Evolutionary conservation across 2,888 invertebrate genomes (phyloP), one percentile per base, ranked within the genome.

Genomic region (Pristionchus entomophagus): DNA sequence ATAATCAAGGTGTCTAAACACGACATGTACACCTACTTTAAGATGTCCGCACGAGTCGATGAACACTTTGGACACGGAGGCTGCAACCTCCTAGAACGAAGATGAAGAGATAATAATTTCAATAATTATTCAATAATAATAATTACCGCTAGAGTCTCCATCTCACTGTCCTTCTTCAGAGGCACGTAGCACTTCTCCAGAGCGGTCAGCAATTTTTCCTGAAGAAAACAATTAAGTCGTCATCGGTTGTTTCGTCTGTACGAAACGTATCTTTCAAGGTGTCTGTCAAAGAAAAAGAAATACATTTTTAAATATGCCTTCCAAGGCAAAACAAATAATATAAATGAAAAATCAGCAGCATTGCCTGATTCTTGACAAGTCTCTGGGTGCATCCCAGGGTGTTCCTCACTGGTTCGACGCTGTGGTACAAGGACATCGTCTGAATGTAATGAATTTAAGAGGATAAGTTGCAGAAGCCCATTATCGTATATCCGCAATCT

Each of bases 371-470:
- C 26, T 45, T 73, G 8, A 85, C 41, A 19, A 85, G 53, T 77
- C 85, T 51, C 10, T 59, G 85, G 4, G 85, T 59, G 56, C 85
- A 85, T 51, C 85, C 85, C 22, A 85, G 77, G 29, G 35, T 38
- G 19, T n/a, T 35, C 17, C 45, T 17, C 26, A 85, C 85, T n/a
- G 26, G 19, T 17, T 85, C 73, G 26, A 85, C 32, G 26, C n/a
- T 69, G 32, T 59, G 73, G 29, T 41, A 85, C 1, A 85, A 65
- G 4, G 73, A 51, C 22, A 85, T 53, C 56, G 56, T 85, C 85
- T 85, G 45, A 17, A 84, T n/a, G 19, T 32, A 0, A 35, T 56
- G 3, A 26, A 53, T 45, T 41, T 77, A 10, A n/a, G n/a, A n/a
- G n/a, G n/a, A n/a, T n/a, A n/a, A n/a, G n/a, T n/a, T n/a, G n/a